These are phyloP conservation scores for Tinea trinotella DNA, from an alignment of 2,888 invertebrate genomes.

Conservation along the genomic window DNA sequence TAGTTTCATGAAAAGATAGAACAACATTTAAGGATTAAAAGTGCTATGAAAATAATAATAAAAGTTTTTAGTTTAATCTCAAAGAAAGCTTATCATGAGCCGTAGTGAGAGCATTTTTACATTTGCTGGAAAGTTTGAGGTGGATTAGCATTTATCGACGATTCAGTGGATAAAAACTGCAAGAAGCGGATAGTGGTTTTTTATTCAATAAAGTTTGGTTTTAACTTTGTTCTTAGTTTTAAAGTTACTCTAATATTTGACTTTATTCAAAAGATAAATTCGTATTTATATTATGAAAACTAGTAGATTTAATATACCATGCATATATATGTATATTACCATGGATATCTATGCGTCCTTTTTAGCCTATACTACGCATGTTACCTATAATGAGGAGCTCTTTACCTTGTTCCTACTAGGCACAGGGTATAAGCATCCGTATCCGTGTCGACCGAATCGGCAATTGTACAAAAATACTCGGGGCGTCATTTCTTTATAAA, in stretches of 20 bases:
- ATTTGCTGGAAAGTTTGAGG: constrained; percentile 42
- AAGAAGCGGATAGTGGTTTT: constrained; percentile 37
- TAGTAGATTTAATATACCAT: no score
- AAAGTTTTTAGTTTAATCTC: constrained; percentile 35
- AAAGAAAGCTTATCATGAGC: constrained; percentile 32
- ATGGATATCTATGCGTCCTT: no score
- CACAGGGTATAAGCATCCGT: no score
- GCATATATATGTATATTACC: no score
- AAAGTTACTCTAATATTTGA: constrained; percentile 2
- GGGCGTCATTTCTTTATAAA: no score
- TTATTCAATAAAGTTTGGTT: constrained; percentile 33
- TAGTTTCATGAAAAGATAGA: no score
- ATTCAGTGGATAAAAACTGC: constrained; percentile 42
- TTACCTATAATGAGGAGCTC: no score
- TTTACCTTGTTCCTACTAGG: no score
- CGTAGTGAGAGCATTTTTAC: constrained; percentile 37
- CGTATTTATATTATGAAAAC: no score
- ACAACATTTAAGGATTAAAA: constrained; percentile 18
- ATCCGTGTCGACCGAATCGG: no score
- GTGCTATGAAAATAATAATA: not conserved
- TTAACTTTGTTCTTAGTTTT: not conserved
- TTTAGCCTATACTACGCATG: no score
- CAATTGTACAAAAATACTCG: no score
- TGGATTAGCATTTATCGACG: constrained; percentile 56
- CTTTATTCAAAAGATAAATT: not conserved